These are phyloP conservation scores for Prenolepis imparis DNA, from an alignment of 2,888 invertebrate species.

Conservation along the genomic window DNA sequence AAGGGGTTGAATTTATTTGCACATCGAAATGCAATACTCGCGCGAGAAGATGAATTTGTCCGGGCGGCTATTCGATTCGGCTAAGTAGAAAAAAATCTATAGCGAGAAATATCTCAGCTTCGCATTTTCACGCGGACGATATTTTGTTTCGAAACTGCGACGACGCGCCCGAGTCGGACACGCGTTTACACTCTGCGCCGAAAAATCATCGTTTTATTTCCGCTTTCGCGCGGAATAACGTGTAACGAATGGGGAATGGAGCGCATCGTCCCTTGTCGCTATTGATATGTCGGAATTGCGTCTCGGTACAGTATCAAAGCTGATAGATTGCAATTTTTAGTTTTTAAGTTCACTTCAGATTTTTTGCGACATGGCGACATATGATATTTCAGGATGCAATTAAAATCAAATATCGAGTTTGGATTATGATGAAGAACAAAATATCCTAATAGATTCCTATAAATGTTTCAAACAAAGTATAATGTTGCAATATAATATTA, in stretches of 20 bases:
- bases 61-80: slow-evolving; percentile 27
- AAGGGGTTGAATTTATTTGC: background rate
- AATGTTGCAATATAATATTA: background rate
- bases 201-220: slow-evolving; percentile 51
- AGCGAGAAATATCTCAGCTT: background rate
- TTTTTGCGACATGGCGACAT: slow-evolving; percentile 20
- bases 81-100: slow-evolving; percentile 37
- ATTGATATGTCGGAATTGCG: slow-evolving; percentile 51
- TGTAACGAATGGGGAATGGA: slow-evolving; percentile 32
- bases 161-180: background rate
- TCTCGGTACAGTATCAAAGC: background rate
- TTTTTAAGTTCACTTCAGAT: slow-evolving; percentile 35
- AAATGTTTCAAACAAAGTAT: background rate
- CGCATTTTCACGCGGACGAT: slow-evolving; percentile 1
- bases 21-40: background rate
- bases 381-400: background rate
- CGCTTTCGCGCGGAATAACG: slow-evolving; percentile 42
- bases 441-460: too few relatives aligned
- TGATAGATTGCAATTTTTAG: slow-evolving; percentile 43
- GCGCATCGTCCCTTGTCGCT: slow-evolving; percentile 7
- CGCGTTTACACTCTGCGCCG: background rate
- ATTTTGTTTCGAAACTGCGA: slow-evolving; percentile 27
- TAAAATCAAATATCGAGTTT: background rate
- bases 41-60: slow-evolving; percentile 58
- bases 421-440: background rate